Evolutionary conservation across 2,113 vertebrate species (phyloP), one percentile per base, ranked within the genome.

Genomic region (Cottus gobio): DNA sequence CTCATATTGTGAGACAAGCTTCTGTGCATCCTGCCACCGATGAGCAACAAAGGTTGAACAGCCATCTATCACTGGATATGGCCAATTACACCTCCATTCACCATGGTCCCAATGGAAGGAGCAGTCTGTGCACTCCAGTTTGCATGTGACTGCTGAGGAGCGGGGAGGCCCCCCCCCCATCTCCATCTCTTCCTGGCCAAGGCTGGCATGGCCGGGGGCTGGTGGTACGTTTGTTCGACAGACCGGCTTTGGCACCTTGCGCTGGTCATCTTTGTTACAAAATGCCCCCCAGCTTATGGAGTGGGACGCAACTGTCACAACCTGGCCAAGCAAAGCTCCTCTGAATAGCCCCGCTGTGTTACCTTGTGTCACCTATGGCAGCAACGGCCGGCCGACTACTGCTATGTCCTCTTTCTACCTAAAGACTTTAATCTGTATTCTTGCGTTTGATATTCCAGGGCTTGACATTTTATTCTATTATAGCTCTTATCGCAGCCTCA

Each of bases 231-330:
- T 86, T 87, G 87, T 81, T 86, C 71, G 44, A 91, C 82, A 90
- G 85, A 86, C 85, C 65, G 67, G 80, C 86, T 84, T 83, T 92
- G 91, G 92, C 93, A 93, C 87, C 86, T 90, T 9, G 68, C 76
- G 50, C 80, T 77, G 87, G 87, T 89, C 88, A 87, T 92, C 90
- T 91, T 87, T 91, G 91, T 93, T 88, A 90, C 87, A 80, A 89
- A 90, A 91, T 63, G 79, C 75, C 92, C 80, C 85, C 79, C 75
- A 77, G 89, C 86, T 91, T 89, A 90, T 89, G 75, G 75, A 87
- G 71, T 68, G 81, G 84, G 90, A 91, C 89, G 83, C 46, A 36
- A 57, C 89, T 93, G 90, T 90, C 90, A 90, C 88, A 88, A 89
- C 85, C 70, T 64, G 82, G 76, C 56, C 67, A 0, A 20, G 68